Evolutionary conservation across 2,113 vertebrate species (phyloP).

Genomic region (Thamnaconus septentrionalis): DNA sequence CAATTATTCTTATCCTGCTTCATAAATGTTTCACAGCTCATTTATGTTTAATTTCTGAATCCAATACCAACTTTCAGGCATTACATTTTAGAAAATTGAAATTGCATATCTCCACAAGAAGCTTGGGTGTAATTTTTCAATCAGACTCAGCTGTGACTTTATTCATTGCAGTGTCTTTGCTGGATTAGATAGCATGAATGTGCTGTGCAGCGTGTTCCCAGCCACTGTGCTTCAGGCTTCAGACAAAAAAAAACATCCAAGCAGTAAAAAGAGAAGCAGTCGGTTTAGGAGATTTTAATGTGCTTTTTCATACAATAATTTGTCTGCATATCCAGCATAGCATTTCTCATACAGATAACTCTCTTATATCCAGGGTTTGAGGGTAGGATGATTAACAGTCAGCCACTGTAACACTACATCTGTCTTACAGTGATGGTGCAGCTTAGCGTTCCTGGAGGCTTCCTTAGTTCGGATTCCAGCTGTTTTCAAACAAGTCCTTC

Average conservation of each 20-base stretch:
- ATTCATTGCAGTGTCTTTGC: conserved; percentile 37
- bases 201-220: conserved; percentile 25
- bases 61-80: conserved; percentile 33
- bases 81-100: conserved; percentile 57
- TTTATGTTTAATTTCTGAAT: conserved; percentile 46
- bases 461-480: conserved; percentile 44
- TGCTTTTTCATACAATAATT: conserved; percentile 78
- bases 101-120: conserved; percentile 53
- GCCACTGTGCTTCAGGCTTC: conserved; percentile 34
- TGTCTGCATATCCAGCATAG: conserved; percentile 75
- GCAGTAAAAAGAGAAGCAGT: conserved; percentile 51
- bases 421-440: conserved; percentile 52
- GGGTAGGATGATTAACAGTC: conserved; percentile 72
- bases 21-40: conserved; percentile 36
- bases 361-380: conserved; percentile 65
- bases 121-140: conserved; percentile 43
- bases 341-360: conserved; percentile 76
- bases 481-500: conserved; percentile 53
- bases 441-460: conserved; percentile 42
- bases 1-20: conserved; percentile 20
- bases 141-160: conserved; percentile 52
- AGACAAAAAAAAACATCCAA: conserved; percentile 41
- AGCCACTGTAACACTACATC: conserved; percentile 63
- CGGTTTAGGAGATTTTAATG: conserved; percentile 77
- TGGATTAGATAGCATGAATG: conserved; percentile 46